phyloP scores from a whole-genome alignment of 2,888 invertebrate genomes.

The Agrotis exclamationis region DNA sequence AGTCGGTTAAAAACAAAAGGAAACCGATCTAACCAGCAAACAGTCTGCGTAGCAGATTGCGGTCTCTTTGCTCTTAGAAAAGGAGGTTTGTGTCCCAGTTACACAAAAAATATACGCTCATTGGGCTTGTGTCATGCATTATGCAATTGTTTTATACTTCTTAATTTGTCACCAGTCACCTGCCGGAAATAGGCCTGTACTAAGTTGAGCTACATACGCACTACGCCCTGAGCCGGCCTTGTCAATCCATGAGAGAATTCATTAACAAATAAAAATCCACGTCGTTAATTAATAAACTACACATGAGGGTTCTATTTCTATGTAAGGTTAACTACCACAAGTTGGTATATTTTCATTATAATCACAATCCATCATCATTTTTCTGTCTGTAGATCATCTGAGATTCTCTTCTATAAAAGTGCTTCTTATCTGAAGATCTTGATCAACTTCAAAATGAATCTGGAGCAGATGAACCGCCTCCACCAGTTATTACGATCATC shows the following conservation, averaged over 20 bases:
- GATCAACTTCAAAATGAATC: too few relatives aligned
- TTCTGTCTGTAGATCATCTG: neutral
- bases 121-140: neutral
- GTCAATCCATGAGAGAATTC: constrained; percentile 6
- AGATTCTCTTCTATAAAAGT: neutral
- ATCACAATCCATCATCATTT: neutral
- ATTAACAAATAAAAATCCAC: constrained; percentile 6
- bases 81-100: neutral
- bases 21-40: neutral
- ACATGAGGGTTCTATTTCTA: neutral
- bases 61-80: neutral
- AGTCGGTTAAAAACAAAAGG: too few relatives aligned
- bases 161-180: neutral
- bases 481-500: too few relatives aligned
- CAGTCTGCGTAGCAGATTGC: neutral
- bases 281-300: neutral
- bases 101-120: neutral
- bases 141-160: too few relatives aligned
- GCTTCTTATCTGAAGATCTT: too few relatives aligned
- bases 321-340: neutral
- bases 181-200: constrained; percentile 26
- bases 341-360: neutral
- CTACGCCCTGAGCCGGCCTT: constrained; percentile 22
- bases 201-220: neutral
- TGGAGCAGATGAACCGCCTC: too few relatives aligned